These are phyloP conservation scores for Plotosus lineatus DNA, from an alignment of 2,113 vertebrate species.

Conservation along the genomic window DNA sequence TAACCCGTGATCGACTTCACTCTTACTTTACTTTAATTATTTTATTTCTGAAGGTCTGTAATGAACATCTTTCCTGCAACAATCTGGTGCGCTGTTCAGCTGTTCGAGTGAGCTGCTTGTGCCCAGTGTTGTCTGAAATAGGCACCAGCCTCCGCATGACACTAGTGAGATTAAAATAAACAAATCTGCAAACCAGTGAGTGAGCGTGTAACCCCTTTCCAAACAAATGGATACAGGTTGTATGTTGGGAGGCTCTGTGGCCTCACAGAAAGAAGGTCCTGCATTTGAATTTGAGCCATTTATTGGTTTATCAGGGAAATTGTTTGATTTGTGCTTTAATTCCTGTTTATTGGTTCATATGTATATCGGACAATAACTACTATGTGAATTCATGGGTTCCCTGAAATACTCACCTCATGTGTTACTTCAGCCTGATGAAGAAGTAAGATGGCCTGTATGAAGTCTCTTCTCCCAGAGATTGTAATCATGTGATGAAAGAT, in stretches of 20 bases:
- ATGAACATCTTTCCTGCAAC: too few species aligned
- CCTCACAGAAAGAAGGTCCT: too few species aligned
- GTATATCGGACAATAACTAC: slow-evolving; percentile 2
- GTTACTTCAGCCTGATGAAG: neutral
- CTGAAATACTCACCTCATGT: neutral
- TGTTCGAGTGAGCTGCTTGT: too few species aligned
- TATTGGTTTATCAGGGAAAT: slow-evolving; percentile 22
- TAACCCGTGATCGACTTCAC: neutral
- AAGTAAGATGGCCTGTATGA: neutral
- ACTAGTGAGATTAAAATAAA: too few species aligned
- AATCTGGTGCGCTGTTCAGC: too few species aligned
- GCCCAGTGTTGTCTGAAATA: too few species aligned
- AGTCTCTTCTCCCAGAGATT: neutral
- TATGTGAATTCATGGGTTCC: neutral
- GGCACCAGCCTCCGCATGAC: too few species aligned
- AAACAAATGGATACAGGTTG: neutral
- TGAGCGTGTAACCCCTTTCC: too few species aligned
- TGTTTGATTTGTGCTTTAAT: neutral
- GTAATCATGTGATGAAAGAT: slow-evolving; percentile 13
- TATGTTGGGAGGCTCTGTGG: too few species aligned
- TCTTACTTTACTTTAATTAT: neutral
- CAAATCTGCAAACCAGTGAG: too few species aligned
- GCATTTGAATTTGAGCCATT: slow-evolving; percentile 21
- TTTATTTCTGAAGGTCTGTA: neutral
- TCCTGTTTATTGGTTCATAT: slow-evolving; percentile 19